Evolutionary conservation across 2,888 invertebrate species (phyloP).

Genomic region (Hedya salicella): DNA sequence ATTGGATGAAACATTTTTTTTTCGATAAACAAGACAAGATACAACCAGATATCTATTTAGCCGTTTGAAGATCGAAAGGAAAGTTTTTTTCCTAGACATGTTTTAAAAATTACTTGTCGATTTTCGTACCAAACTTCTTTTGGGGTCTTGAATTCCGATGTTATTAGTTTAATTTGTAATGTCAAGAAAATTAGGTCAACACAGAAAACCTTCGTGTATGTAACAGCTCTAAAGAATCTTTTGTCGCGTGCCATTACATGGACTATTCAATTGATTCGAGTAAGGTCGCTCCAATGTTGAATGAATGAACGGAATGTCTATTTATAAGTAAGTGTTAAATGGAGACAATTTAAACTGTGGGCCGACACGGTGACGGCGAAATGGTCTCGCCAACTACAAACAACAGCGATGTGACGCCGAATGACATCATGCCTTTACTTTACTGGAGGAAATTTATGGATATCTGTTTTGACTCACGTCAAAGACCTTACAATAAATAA

Average conservation of each 20-base stretch:
- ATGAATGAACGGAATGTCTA: slow-evolving; percentile 51
- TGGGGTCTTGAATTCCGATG: no score
- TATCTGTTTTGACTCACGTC: neutral
- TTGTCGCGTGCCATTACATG: slow-evolving; percentile 28
- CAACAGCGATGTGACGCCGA: neutral
- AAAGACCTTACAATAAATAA: no score
- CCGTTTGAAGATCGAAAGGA: no score
- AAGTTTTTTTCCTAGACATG: no score
- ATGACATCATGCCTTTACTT: neutral
- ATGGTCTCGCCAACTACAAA: no score
- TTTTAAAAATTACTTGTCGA: no score
- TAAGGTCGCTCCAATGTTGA: slow-evolving; percentile 56
- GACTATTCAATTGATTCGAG: slow-evolving; percentile 47
- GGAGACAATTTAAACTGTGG: slow-evolving; percentile 46
- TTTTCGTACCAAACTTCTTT: no score
- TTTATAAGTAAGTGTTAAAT: slow-evolving; percentile 51
- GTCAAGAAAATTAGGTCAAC: slow-evolving; percentile 17
- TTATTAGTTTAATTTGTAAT: neutral
- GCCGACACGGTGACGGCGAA: no score
- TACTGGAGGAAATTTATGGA: neutral
- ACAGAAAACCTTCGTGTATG: slow-evolving; percentile 2
- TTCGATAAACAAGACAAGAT: no score
- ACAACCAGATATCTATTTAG: no score
- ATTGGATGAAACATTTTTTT: no score
- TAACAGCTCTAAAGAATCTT: slow-evolving; percentile 15